phyloP scores from a whole-genome alignment of 2,888 invertebrate species.

The Amblyjoppa proteus region DNA sequence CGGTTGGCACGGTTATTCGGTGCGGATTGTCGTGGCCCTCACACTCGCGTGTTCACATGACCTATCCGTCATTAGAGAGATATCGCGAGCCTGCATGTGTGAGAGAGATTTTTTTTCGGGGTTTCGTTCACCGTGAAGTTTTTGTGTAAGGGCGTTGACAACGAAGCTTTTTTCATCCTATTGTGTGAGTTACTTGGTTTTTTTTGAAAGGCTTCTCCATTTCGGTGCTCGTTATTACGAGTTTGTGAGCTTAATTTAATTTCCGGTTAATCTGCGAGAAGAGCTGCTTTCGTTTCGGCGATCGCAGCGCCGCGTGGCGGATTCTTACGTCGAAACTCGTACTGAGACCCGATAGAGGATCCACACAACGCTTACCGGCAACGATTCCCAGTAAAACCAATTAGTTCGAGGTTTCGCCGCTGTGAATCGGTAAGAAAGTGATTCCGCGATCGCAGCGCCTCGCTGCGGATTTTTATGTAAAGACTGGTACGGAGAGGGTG shows the following conservation, averaged over 20 bases:
- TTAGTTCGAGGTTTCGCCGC: neutral
- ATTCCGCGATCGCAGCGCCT: neutral
- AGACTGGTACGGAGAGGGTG: neutral
- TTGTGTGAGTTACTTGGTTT: neutral
- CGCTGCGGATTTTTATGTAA: neutral
- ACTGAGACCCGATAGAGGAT: neutral
- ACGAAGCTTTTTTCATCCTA: neutral
- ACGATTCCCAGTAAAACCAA: neutral
- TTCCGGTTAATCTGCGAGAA: neutral
- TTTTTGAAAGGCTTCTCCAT: neutral
- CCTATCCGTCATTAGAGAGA: constrained; percentile 10
- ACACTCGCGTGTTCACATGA: constrained; percentile 3
- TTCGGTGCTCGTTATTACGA: neutral
- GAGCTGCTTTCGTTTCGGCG: neutral
- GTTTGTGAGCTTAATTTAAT: neutral
- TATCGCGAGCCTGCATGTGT: neutral
- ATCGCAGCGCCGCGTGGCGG: neutral
- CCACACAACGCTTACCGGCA: neutral
- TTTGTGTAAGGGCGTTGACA: neutral
- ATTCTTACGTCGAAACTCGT: neutral
- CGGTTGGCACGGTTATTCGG: constrained; percentile 5
- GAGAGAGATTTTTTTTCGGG: neutral
- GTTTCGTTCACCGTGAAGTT: neutral
- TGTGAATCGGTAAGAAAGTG: neutral
- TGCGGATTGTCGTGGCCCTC: neutral